A percentile compares a stretch with the other conserved stretches of the same genome.
phyloP scores from a whole-genome alignment of 2,797 vertebrate genomes.

The Cyclura pinguis region DNA sequence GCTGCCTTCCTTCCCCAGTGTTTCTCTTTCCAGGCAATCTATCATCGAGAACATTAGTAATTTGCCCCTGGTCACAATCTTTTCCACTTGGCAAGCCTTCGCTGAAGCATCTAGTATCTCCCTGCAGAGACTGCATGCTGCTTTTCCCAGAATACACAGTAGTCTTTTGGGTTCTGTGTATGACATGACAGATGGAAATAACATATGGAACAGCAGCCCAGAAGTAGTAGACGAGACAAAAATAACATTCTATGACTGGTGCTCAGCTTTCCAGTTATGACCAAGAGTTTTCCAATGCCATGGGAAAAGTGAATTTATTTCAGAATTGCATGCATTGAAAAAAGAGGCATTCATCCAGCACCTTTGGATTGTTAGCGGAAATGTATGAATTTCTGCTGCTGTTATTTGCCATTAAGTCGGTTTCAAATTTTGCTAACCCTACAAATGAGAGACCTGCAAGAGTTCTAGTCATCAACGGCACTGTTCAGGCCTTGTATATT shows the following conservation, averaged over 20 bases:
- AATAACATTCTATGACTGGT: background rate
- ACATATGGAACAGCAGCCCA: slow-evolving; percentile 4
- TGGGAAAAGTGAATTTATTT: background rate
- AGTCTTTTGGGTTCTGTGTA: background rate
- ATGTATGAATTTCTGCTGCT: too few relatives aligned
- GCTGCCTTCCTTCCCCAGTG: background rate
- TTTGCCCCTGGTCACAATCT: background rate
- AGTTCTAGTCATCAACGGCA: too few relatives aligned
- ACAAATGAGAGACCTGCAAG: too few relatives aligned
- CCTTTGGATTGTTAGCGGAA: background rate
- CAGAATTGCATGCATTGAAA: background rate
- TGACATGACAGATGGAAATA: background rate
- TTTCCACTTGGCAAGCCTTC: background rate
- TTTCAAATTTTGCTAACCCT: too few relatives aligned
- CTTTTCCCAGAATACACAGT: background rate
- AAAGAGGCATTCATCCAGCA: background rate
- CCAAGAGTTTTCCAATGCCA: background rate
- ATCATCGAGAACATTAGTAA: background rate
- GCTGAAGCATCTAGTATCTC: background rate
- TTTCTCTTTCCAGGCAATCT: background rate
- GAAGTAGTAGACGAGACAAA: background rate
- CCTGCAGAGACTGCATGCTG: background rate
- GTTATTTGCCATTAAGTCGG: too few relatives aligned
- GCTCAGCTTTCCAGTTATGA: background rate
- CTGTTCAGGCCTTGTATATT: too few relatives aligned